Evolutionary conservation across 2,797 vertebrate species (phyloP).

Genomic region (Hydrocynus forskahlii): DNA sequence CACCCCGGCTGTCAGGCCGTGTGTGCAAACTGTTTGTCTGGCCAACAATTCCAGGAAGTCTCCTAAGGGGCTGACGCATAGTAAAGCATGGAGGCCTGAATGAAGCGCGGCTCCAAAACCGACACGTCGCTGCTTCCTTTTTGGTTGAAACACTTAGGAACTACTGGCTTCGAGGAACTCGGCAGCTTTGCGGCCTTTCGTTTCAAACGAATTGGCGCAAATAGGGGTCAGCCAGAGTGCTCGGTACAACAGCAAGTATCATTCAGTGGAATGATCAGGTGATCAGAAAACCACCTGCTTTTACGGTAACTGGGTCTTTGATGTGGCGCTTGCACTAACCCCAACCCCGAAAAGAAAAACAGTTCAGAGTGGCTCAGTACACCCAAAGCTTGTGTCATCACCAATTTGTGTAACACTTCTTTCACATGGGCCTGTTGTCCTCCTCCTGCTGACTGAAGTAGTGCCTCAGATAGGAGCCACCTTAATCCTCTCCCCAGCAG

Average conservation of each 20-base stretch:
- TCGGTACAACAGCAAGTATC: neutral
- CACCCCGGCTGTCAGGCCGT: slow-evolving; percentile 47
- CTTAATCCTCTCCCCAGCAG: slow-evolving; percentile 22
- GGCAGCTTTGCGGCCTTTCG: neutral
- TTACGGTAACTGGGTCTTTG: slow-evolving; percentile 12
- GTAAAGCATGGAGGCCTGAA: slow-evolving; percentile 38
- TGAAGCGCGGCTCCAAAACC: slow-evolving; percentile 29
- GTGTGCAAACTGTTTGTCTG: slow-evolving; percentile 61
- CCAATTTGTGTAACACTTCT: slow-evolving; percentile 27
- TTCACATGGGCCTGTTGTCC: neutral
- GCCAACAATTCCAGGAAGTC: slow-evolving; percentile 53
- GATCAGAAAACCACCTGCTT: neutral
- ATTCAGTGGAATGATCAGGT: neutral
- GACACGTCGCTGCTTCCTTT: slow-evolving; percentile 15
- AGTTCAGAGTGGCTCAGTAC: neutral
- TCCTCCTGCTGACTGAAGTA: neutral
- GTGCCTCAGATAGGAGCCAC: slow-evolving; percentile 6
- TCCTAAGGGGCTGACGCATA: slow-evolving; percentile 37
- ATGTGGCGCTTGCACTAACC: neutral
- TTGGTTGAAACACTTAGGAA: slow-evolving; percentile 9
- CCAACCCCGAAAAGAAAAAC: neutral
- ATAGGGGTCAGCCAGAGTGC: neutral
- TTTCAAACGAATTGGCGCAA: neutral
- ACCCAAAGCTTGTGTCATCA: neutral
- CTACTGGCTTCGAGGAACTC: neutral